phyloP scores from a whole-genome alignment of 2,888 invertebrate genomes.

The Diloba caeruleocephala region DNA sequence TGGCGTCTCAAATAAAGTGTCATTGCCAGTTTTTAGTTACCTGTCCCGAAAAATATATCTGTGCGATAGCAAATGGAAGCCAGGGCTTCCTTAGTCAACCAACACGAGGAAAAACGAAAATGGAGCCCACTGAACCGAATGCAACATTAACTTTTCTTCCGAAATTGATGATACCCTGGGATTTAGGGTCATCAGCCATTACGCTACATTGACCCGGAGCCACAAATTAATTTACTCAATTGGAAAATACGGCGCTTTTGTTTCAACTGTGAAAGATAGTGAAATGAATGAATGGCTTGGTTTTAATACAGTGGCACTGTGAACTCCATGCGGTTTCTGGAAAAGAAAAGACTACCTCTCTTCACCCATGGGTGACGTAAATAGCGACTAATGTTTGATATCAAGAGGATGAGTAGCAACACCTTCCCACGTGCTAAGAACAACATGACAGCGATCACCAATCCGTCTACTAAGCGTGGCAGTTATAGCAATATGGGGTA shows the following conservation, averaged over 20 bases:
- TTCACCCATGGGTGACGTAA: too few relatives aligned
- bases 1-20: too few relatives aligned
- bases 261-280: slow-evolving; percentile 46
- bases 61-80: slow-evolving; percentile 6
- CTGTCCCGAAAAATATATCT: too few relatives aligned
- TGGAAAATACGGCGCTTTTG: slow-evolving; percentile 59
- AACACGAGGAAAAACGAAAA: slow-evolving; percentile 41
- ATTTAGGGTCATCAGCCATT: slow-evolving; percentile 66
- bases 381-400: too few relatives aligned
- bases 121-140: slow-evolving; percentile 55
- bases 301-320: background rate
- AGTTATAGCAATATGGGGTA: too few relatives aligned
- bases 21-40: too few relatives aligned
- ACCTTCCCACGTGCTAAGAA: too few relatives aligned
- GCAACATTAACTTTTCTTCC: slow-evolving; percentile 57
- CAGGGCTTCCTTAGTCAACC: slow-evolving; percentile 17
- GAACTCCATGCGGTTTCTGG: too few relatives aligned
- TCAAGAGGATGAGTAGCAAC: too few relatives aligned
- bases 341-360: too few relatives aligned
- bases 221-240: slow-evolving; percentile 66
- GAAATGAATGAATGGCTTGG: slow-evolving; percentile 1
- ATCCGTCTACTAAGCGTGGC: too few relatives aligned
- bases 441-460: too few relatives aligned
- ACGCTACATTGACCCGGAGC: slow-evolving; percentile 64
- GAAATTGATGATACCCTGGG: slow-evolving; percentile 59